Evolutionary conservation across 2,113 vertebrate species (phyloP).

Genomic region (Nettapus auritus): DNA sequence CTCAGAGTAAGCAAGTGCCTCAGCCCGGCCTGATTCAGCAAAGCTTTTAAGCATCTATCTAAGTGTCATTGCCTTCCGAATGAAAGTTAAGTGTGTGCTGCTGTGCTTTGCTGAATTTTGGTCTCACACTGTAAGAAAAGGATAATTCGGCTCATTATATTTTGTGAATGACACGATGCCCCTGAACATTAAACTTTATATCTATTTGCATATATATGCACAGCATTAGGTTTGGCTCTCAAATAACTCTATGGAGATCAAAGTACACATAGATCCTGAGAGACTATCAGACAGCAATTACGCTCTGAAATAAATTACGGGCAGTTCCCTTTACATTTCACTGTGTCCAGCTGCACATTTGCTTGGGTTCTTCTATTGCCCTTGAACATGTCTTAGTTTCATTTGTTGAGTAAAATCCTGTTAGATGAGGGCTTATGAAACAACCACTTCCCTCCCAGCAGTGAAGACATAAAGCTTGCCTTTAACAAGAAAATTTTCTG

Average conservation of each 20-base stretch:
- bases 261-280: constrained; percentile 51
- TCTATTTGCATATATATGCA: constrained; percentile 63
- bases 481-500: not conserved
- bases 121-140: constrained; percentile 23
- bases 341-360: constrained; percentile 36
- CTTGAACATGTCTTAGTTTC: constrained; percentile 28
- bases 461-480: not conserved
- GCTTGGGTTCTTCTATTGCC: constrained; percentile 25
- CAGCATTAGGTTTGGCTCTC: constrained; percentile 45
- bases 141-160: constrained; percentile 60
- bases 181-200: constrained; percentile 57
- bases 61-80: constrained; percentile 46
- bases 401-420: constrained; percentile 16
- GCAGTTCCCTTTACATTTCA: not conserved
- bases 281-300: constrained; percentile 52
- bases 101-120: constrained; percentile 62
- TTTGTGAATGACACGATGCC: constrained; percentile 65
- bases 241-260: constrained; percentile 48
- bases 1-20: not conserved
- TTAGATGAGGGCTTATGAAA: constrained; percentile 3
- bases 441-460: not conserved
- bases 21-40: constrained; percentile 28
- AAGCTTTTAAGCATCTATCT: not conserved
- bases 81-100: constrained; percentile 33
- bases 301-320: constrained; percentile 45